A percentile compares a stretch with the other conserved stretches of the same genome.
phyloP scores from a whole-genome alignment of 2,888 invertebrate species.

The Fissipunctia ypsillon region DNA sequence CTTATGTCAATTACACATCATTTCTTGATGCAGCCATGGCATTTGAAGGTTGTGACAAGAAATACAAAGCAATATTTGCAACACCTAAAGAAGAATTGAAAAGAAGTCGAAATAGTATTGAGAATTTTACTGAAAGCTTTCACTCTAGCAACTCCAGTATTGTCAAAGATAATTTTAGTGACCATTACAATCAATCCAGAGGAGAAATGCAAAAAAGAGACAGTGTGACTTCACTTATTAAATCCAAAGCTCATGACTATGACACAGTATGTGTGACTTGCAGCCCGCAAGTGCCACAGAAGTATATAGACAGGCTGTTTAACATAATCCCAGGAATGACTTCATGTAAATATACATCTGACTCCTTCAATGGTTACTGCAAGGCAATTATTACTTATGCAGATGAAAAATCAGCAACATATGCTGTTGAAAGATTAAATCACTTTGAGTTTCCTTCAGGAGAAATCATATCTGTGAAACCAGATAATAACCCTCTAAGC shows the following conservation, averaged over 20 bases:
- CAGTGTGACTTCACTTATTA: constrained; percentile 68
- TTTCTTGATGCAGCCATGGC: constrained; percentile 96
- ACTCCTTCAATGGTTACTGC: constrained; percentile 87
- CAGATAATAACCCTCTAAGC: constrained; percentile 87
- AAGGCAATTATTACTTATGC: constrained; percentile 82
- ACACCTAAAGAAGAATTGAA: constrained; percentile 93
- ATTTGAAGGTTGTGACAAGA: constrained; percentile 96
- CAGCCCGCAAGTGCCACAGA: constrained; percentile 93
- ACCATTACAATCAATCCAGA: constrained; percentile 59
- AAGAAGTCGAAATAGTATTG: constrained; percentile 79
- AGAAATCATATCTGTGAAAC: constrained; percentile 94
- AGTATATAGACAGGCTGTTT: constrained; percentile 95
- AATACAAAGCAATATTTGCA: constrained; percentile 97
- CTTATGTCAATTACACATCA: constrained; percentile 95
- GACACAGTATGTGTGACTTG: constrained; percentile 93
- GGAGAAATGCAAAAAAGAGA: constrained; percentile 66
- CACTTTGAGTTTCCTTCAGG: constrained; percentile 98
- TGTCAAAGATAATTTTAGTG: constrained; percentile 65
- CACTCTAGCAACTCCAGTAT: constrained; percentile 68
- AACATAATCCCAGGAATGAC: constrained; percentile 94
- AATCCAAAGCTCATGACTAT: constrained; percentile 84
- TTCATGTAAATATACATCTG: constrained; percentile 85
- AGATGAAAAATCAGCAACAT: constrained; percentile 83
- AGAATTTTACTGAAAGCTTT: constrained; percentile 66
- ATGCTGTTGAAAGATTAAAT: constrained; percentile 96